Percentiles rank a stretch among this genome's conserved stretches.
Conservation (phyloP, 2,113 vertebrate genomes). For the Pristiophorus japonicus region DNA sequence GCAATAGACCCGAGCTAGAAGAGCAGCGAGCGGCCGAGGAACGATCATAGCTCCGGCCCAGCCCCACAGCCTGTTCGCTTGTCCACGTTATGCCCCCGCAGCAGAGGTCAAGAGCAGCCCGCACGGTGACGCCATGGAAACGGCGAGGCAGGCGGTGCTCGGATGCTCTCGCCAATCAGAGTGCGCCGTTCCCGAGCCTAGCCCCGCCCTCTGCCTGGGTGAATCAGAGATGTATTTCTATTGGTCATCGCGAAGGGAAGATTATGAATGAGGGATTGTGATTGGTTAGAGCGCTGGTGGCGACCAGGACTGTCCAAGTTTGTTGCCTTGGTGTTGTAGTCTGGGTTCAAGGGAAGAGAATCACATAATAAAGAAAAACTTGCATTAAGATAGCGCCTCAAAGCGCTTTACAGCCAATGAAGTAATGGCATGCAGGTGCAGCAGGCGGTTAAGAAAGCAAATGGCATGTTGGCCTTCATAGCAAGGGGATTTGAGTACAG, state of each 20-base stretch:
- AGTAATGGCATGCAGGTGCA: too few species aligned
- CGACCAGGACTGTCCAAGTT: too few species aligned
- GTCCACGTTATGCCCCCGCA: background rate
- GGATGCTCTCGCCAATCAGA: background rate
- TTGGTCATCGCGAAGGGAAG: background rate
- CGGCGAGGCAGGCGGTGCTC: background rate
- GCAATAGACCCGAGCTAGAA: background rate
- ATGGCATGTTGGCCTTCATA: too few species aligned
- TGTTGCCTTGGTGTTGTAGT: too few species aligned
- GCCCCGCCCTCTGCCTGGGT: background rate
- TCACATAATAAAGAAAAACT: too few species aligned
- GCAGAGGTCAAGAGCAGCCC: background rate
- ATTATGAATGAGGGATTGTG: background rate
- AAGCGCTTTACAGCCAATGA: too few species aligned
- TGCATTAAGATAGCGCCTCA: too few species aligned
- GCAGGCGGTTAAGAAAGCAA: too few species aligned
- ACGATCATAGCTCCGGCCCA: background rate
- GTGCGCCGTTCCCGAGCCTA: background rate
- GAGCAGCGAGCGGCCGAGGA: background rate
- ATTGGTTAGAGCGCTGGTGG: background rate
- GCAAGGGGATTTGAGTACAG: too few species aligned
- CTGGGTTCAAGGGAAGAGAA: too few species aligned
- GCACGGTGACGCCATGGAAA: background rate
- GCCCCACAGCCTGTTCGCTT: too few species aligned
- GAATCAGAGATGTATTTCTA: background rate